Conservation (phyloP, 2,888 invertebrate genomes). For the Megastigmus dorsalis region DNA sequence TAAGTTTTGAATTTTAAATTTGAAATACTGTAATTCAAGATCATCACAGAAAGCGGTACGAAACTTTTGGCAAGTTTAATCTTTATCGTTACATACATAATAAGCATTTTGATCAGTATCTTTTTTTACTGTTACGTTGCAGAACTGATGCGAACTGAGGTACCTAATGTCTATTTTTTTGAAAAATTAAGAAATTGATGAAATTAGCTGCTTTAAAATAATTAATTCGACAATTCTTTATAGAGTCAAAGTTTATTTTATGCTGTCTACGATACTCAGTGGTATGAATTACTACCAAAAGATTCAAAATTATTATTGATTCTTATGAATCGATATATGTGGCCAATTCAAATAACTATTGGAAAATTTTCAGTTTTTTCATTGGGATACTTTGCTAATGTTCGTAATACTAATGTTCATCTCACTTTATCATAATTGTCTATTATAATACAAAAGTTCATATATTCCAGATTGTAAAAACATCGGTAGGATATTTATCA, state of each 20-base stretch:
- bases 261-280: constrained; percentile 57
- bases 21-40: not conserved
- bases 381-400: constrained; percentile 59
- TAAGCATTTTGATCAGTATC: not conserved
- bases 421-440: not conserved
- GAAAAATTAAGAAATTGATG: not conserved
- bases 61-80: not conserved
- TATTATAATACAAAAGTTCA: no score
- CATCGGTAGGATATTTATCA: constrained; percentile 2
- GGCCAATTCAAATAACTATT: constrained; percentile 61
- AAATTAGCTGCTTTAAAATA: no score
- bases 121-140: constrained; percentile 21
- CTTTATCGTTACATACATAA: not conserved
- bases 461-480: constrained; percentile 19
- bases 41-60: not conserved
- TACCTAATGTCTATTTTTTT: not conserved
- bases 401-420: constrained; percentile 36
- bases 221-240: constrained; percentile 1
- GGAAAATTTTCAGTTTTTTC: constrained; percentile 63
- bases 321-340: constrained; percentile 55
- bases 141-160: constrained; percentile 9
- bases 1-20: no score
- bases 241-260: constrained; percentile 58
- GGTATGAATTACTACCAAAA: constrained; percentile 57
- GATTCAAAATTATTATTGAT: constrained; percentile 57